Evolutionary conservation across 2,113 vertebrate genomes (phyloP), one percentile per base, ranked within the genome.

Genomic region (Leuciscus idus): DNA sequence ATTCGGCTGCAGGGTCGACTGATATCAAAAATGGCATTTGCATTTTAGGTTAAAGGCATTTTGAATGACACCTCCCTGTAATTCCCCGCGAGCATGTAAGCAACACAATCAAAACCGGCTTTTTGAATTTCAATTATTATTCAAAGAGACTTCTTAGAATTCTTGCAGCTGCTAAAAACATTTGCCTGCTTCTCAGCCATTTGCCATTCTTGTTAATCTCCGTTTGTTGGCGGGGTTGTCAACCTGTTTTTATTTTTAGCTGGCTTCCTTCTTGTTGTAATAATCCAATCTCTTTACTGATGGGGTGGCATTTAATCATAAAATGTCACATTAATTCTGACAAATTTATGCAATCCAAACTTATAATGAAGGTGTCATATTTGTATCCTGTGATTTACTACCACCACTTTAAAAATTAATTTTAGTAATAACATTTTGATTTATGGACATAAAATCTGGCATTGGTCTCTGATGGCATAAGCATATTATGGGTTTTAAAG

Each of bases 321-420:
- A 85, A 62, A 74, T 87, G 81, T 83, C 89, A 85, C 87, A 87
- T 91, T 91, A 84, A 89, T 87, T 87, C 50, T 80, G 84, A 90
- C 86, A 89, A 90, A 90, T 91, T 86, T 84, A 73, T 72, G 85
- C 85, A 85, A 86, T 90, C 74, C 84, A 86, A 87, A 87, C 81
- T 86, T 90, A 87, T 89, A 88, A 91, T 91, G 90, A 90, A 88
- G 85, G 87, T 90, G 90, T 89, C 90, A 86, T 80, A 89, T 88
- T 86, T 85, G 84, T 68, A 55, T 78, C 61, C 78, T 19, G 50
- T 89, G 88, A 89, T 85, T 90, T 88, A 89, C 81, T 68, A 84
- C 76, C 85, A 78, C 72, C 82, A 74, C 82, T 87, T 84, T 86
- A 83, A 48, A 86, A 90, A 89, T 83, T 84, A 84, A 89, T 89